Conservation (phyloP, 2,888 invertebrate genomes). For the Alsophila aescularia region DNA sequence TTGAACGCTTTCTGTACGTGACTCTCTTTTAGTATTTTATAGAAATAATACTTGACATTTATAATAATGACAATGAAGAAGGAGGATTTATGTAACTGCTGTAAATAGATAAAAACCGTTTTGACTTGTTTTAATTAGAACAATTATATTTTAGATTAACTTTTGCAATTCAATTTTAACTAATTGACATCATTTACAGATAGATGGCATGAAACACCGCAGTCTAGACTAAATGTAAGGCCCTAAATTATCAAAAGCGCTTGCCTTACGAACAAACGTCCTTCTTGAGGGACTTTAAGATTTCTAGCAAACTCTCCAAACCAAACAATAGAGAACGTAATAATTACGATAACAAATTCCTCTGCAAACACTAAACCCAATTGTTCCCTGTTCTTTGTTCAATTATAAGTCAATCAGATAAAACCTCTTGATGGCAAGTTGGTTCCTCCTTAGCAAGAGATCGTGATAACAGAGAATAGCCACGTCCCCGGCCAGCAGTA, state of each 20-base stretch:
- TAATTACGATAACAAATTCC: conserved; percentile 29
- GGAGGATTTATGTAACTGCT: no score
- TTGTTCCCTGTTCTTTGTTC: conserved; percentile 36
- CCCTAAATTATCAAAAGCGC: no score
- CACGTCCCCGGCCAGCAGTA: conserved; percentile 43
- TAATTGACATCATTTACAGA: no score
- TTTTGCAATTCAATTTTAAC: no score
- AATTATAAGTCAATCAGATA: conserved; percentile 38
- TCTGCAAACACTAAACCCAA: conserved; percentile 29
- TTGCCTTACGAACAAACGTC: background rate
- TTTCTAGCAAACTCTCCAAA: conserved; percentile 3
- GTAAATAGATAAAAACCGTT: no score
- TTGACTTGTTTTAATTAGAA: no score
- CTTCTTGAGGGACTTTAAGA: background rate
- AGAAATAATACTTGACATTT: no score
- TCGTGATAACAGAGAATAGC: conserved; percentile 44
- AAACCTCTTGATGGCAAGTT: conserved; percentile 34
- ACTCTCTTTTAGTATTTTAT: background rate
- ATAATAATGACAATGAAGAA: no score
- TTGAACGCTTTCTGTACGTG: background rate
- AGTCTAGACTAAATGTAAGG: background rate
- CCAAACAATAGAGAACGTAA: conserved; percentile 13
- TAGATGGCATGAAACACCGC: no score
- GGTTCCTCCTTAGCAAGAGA: conserved; percentile 33
- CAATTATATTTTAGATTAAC: no score